Evolutionary conservation across 1,140 invertebrate species (phyloP), one percentile per base, ranked within the genome.

Genomic region (Yoshiicerus persimilis): DNA sequence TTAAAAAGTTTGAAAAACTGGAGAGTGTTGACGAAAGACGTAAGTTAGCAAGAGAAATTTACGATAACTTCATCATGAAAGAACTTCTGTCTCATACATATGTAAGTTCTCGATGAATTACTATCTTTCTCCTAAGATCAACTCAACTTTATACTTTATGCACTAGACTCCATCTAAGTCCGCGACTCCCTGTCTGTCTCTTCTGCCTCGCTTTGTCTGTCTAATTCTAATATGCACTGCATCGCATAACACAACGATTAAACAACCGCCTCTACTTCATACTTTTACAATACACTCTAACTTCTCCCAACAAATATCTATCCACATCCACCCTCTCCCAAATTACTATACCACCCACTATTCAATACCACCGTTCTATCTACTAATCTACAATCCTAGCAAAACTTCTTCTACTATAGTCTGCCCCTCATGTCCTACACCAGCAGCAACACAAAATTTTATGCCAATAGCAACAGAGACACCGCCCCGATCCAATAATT

Each of bases 11-110:
- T 94, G 98, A 99, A 94, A 99, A 99, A 94, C 94, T 99, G 92
- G 99, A 99, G 93, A 97, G 97, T 91, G 95, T 96, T 47, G 98
- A 99, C 91, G 99, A 99, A 91, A 95, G 98, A 93, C 95, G 97
- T 94, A 97, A 97, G 93, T 95, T 97, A 91, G 98, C 98, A 84
- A 95, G 97, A 92, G 97, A 99, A 93, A 98, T 99, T 92, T 99
- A 99, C 93, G 99, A 99, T 94, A 99, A 99, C 95, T 99, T 98
- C 95, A 99, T 99, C 92, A 99, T 99, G 99, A 99, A 99, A 93
- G 99, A 99, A 95, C 95, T 99, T 92, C 95, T 99, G 92, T 97
- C 98, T 88, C 97, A 99, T 94, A 96, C 98, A 91, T 98, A 99
- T 94, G 98, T 98, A 94, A 97, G 96, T 95, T 16, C 77, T 56